Evolutionary conservation across 1,140 invertebrate genomes (phyloP).

Genomic region (Uloborus diversus): DNA sequence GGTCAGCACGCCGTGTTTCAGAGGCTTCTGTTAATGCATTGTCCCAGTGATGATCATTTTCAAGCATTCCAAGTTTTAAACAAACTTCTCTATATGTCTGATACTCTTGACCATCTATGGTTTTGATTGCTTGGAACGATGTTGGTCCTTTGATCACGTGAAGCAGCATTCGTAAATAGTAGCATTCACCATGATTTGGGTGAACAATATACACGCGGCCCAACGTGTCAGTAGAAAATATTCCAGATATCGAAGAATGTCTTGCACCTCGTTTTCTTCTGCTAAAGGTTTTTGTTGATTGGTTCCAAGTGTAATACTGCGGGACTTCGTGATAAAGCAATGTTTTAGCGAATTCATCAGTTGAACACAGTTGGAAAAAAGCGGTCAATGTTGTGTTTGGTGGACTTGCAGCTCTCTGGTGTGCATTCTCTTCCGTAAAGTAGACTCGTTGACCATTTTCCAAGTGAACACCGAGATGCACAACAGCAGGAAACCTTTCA

Average conservation of each 20-base stretch:
- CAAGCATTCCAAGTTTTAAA: constrained; percentile 62
- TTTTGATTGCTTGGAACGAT: constrained; percentile 59
- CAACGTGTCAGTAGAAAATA: constrained; percentile 58
- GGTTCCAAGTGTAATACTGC: no score
- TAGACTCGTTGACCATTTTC: constrained; percentile 65
- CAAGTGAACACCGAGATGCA: constrained; percentile 68
- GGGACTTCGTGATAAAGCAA: no score
- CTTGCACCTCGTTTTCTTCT: no score
- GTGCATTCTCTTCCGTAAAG: constrained; percentile 58
- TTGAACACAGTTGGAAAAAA: constrained; percentile 7
- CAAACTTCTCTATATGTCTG: constrained; percentile 58
- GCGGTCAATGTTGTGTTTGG: constrained; percentile 9
- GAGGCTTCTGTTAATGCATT: constrained; percentile 62
- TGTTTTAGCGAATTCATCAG: constrained; percentile 8
- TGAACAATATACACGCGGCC: constrained; percentile 64
- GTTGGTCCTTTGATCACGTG: constrained; percentile 59
- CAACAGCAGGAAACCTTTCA: constrained; percentile 64
- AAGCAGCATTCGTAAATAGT: constrained; percentile 61
- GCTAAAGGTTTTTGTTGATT: no score
- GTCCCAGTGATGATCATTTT: constrained; percentile 64
- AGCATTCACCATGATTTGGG: constrained; percentile 63
- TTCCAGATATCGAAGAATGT: no score
- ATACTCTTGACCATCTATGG: constrained; percentile 58
- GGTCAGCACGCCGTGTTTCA: constrained; percentile 60
- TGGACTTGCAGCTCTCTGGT: constrained; percentile 15